Evolutionary conservation across 2,797 vertebrate genomes (phyloP), one percentile per base, ranked within the genome.

Genomic region (Neosalanx taihuensis): DNA sequence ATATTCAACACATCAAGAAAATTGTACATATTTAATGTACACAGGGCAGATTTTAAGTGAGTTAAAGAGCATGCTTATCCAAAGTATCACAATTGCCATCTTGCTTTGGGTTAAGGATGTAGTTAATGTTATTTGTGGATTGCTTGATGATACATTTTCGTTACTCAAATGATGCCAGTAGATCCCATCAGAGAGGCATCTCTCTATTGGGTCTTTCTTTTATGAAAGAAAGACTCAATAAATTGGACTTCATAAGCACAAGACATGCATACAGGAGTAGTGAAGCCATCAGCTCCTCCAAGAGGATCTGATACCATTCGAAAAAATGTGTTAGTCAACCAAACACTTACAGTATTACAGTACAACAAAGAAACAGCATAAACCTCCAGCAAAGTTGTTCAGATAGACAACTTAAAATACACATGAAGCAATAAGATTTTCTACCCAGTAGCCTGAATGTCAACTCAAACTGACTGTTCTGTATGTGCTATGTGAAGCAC

Each of bases 291-390:
- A n/a, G 51, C 15, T 6, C 51, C 51, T 56, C n/a, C 51, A 56
- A n/a, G 2, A n/a, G 51, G 17, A 56, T 56, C 51, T 56, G 51
- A 56, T 56, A 56, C 18, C 15, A 56, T 56, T 17, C 5, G 51
- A n/a, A 56, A n/a, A 56, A n/a, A 17, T 17, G 2, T 4, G 18
- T 17, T 56, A 56, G 51, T 56, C 15, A 17, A n/a, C 9, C 18
- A 17, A n/a, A 18, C 18, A 56, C 18, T 56, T 56, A 46, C 18
- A 56, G 18, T 5, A 17, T 35, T 68, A 7, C 12, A 62, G 12
- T 46, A 15, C 5, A 15, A 31, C 89, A 71, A 29, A 63, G 18
- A 61, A 17, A 46, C 61, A 92, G 89, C 84, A 61, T 29, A 67
- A 12, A 71, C 69, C 70, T 77, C 62, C 71, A 66, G 41, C 68